These are phyloP conservation scores for Liodrosophila aerea DNA, from an alignment of 2,888 invertebrate species.

Conservation along the genomic window DNA sequence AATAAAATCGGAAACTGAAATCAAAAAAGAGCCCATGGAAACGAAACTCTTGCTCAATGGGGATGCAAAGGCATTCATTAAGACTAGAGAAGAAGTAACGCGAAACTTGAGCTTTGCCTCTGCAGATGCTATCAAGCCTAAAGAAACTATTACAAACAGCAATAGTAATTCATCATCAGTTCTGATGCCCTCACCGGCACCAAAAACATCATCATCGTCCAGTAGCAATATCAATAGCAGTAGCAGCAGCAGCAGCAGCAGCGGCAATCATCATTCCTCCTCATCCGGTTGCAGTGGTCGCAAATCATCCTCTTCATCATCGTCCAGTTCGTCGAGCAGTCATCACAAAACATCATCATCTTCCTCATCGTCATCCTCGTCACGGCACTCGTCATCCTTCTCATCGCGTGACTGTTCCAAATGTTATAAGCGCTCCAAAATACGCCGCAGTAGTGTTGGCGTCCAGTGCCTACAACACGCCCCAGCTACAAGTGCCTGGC, in stretches of 20 bases:
- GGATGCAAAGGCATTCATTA: constrained; percentile 48
- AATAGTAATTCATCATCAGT: constrained; percentile 38
- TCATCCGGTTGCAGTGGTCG: constrained; percentile 44
- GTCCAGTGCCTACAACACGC: constrained; percentile 85
- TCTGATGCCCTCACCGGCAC: constrained; percentile 74
- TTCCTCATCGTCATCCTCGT: constrained; percentile 61
- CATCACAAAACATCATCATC: constrained; percentile 51
- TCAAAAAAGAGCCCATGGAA: constrained; percentile 53
- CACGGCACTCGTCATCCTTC: constrained; percentile 62
- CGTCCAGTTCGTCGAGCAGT: constrained; percentile 46
- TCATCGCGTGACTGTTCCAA: constrained; percentile 84
- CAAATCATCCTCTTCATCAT: constrained; percentile 56
- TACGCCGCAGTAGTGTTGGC: constrained; percentile 88
- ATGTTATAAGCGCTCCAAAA: constrained; percentile 88
- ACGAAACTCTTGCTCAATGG: constrained; percentile 52
- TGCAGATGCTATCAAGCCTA: constrained; percentile 17
- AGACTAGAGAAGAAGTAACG: constrained; percentile 80
- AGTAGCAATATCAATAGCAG: constrained; percentile 36
- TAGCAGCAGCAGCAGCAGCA: constrained; percentile 28
- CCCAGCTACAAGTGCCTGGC: constrained; percentile 59
- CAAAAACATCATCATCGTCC: constrained; percentile 39
- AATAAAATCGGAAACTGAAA: constrained; percentile 48
- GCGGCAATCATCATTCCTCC: constrained; percentile 64
- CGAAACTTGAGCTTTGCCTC: constrained; percentile 78
- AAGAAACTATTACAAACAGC: constrained; percentile 32